Evolutionary conservation across 2,113 vertebrate species (phyloP), one percentile per base, ranked within the genome.

Genomic region (Sander vitreus): DNA sequence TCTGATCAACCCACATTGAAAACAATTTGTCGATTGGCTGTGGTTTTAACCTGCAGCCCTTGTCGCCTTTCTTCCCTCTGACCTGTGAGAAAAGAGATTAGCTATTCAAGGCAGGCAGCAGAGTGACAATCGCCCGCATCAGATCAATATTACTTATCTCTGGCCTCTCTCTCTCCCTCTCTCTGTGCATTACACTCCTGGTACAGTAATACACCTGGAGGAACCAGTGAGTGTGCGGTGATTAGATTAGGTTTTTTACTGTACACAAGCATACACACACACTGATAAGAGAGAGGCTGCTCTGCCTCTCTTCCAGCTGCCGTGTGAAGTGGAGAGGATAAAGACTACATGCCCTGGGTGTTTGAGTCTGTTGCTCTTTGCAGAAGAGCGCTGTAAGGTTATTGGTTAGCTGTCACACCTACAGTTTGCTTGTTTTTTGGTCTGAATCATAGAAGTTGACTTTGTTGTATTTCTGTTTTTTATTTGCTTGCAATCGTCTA

Each of bases 61-160:
- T 7, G 57, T 69, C 62, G 66, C 65, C 78, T 90, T 90, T 92
- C 81, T 93, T 93, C 88, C 80, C 76, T 27, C 80, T 90, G 93
- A 92, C 92, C 92, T 72, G 64, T 85, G 85, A 86, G 83, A 79
- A 88, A 91, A 85, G 83, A 92, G 92, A 94, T 94, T 94, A 93
- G 86, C 91, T 85, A 92, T 90, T 91, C 87, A 90, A 92, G 84
- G 90, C 89, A 73, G 79, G 77, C 84, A 76, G 23, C 68, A 23
- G 67, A 87, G 90, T 88, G 90, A 90, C 91, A 93, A 93, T 92
- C 91, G 70, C 72, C 64, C 64, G 71, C 80, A 89, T 93, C 89
- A 90, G 93, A 95, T 95, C 95, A 91, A 93, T 95, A 91, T 78
- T 33, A 87, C 92, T 95, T 91, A 95, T 94, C 94, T 91, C 39